Percentiles rank a stretch among this genome's conserved stretches.
Conservation (phyloP, 2,888 invertebrate species). For the Julus scandinavius region DNA sequence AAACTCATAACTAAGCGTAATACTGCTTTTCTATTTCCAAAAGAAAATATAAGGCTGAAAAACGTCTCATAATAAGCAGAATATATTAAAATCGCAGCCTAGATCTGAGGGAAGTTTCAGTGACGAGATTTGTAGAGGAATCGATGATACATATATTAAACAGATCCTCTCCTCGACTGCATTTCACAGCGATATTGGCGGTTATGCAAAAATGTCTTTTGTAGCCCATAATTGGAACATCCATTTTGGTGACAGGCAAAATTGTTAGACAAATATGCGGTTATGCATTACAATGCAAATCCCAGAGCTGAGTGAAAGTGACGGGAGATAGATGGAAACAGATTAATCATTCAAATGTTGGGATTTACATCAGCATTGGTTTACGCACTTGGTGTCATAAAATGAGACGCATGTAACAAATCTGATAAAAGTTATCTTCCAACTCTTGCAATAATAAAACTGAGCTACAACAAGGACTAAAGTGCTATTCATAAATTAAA, state of each 20-base stretch:
- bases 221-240: conserved; percentile 8
- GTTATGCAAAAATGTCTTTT: background rate
- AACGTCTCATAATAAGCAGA: background rate
- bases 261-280: conserved; percentile 34
- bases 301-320: conserved; percentile 19
- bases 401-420: background rate
- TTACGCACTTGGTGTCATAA: background rate
- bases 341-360: conserved; percentile 38
- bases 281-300: conserved; percentile 24
- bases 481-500: background rate
- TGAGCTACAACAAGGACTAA: background rate
- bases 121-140: background rate
- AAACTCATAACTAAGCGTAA: background rate
- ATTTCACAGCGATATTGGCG: background rate
- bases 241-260: conserved; percentile 30
- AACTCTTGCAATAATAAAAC: background rate
- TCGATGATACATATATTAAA: background rate
- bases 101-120: background rate
- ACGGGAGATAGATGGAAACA: background rate
- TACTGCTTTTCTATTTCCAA: background rate
- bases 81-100: background rate
- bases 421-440: background rate
- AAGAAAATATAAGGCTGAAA: too few relatives aligned
- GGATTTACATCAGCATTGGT: background rate
- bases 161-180: background rate